Evolutionary conservation across 2,797 vertebrate genomes (phyloP).

Genomic region (Sebastes paucispinis): DNA sequence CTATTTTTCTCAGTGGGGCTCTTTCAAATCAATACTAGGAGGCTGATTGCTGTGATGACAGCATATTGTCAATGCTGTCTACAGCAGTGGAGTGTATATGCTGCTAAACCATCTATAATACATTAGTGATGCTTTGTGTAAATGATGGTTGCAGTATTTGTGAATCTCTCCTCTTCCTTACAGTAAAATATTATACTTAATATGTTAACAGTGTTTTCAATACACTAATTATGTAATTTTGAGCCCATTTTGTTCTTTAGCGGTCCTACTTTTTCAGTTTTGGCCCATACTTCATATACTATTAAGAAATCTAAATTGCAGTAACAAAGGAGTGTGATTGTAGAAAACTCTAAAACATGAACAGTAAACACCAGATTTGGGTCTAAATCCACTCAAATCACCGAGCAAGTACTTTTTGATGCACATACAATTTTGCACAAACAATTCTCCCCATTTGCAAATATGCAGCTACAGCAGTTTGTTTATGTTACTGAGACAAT

Average conservation of each 20-base stretch:
- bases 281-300: not conserved
- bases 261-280: not conserved
- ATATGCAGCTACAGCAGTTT: not conserved
- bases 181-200: not conserved
- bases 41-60: conserved; percentile 1
- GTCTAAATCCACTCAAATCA: not conserved
- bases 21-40: conserved; percentile 1
- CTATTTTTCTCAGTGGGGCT: not conserved
- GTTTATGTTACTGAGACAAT: not conserved
- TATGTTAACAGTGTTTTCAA: not conserved
- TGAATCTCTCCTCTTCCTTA: not conserved
- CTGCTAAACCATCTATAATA: not conserved
- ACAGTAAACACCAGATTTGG: not conserved
- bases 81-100: not conserved
- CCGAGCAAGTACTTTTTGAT: not conserved
- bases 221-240: not conserved
- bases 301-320: not conserved
- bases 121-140: not conserved
- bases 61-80: not conserved
- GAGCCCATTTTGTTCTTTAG: not conserved
- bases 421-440: not conserved
- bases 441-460: not conserved
- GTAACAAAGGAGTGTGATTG: not conserved
- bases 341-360: not conserved
- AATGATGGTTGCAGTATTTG: not conserved